Conservation (phyloP, 1,140 invertebrate genomes). For the Solenopsis invicta region DNA sequence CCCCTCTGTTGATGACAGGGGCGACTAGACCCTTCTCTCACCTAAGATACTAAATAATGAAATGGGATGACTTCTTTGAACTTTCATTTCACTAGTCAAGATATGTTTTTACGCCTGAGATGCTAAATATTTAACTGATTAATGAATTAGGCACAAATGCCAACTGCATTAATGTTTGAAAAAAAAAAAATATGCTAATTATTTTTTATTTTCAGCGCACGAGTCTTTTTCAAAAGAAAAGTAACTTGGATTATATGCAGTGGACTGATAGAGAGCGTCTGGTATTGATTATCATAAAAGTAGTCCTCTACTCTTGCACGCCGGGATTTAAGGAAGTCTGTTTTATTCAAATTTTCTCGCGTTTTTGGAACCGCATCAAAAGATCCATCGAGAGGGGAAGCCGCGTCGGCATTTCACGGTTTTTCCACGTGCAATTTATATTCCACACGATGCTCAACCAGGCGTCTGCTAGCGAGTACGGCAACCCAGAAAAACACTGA, state of each 20-base stretch:
- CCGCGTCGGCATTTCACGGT: constrained; percentile 8
- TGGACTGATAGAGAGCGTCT: background rate
- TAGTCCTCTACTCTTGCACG: constrained; percentile 11
- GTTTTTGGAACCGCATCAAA: constrained; percentile 33
- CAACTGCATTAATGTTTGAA: constrained; percentile 39
- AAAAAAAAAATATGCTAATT: constrained; percentile 34
- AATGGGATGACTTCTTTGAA: constrained; percentile 44
- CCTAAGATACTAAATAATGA: constrained; percentile 57
- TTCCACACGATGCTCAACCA: constrained; percentile 46
- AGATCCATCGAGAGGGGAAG: constrained; percentile 6
- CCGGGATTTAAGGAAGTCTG: constrained; percentile 27
- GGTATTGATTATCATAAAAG: constrained; percentile 55
- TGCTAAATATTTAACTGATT: constrained; percentile 29
- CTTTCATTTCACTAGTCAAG: constrained; percentile 7
- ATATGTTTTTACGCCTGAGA: constrained; percentile 31
- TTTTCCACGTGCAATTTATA: constrained; percentile 57
- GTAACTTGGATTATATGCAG: constrained; percentile 9
- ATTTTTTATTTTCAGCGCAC: background rate
- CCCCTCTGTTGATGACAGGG: background rate
- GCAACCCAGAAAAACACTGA: constrained; percentile 56
- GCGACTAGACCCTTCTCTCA: constrained; percentile 17
- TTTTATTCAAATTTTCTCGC: constrained; percentile 58
- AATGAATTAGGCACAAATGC: constrained; percentile 2
- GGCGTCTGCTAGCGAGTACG: constrained; percentile 32
- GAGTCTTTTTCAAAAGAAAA: background rate